Evolutionary conservation across 2,797 vertebrate genomes (phyloP).

Genomic region (Yasuhikotakia modesta): DNA sequence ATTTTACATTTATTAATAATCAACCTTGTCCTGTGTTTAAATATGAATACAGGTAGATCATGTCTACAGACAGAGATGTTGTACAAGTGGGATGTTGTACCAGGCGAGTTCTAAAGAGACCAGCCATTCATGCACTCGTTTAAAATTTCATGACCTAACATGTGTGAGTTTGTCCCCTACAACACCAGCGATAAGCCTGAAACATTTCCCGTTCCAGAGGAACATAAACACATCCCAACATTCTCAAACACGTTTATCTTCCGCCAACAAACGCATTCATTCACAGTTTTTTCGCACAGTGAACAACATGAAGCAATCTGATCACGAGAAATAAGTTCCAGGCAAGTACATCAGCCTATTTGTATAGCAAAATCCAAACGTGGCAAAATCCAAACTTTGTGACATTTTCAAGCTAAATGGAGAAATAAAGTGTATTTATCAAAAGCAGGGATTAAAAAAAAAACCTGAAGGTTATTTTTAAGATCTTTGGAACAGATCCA

Average conservation of each 20-base stretch:
- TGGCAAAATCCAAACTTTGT: conserved; percentile 74
- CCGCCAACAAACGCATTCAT: not conserved
- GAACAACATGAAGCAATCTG: not conserved
- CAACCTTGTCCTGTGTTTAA: not conserved
- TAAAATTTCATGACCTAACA: conserved; percentile 74
- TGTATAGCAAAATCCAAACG: not conserved
- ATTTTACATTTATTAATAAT: not conserved
- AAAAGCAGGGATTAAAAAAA: conserved; percentile 28
- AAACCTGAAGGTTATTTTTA: no score
- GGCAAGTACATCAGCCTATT: not conserved
- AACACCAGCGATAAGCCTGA: conserved; percentile 38
- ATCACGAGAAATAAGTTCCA: not conserved
- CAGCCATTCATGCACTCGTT: conserved; percentile 63
- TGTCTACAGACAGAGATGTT: conserved; percentile 15
- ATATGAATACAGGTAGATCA: conserved; percentile 24
- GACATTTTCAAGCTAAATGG: conserved; percentile 50
- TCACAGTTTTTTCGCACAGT: not conserved
- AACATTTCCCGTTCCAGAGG: conserved; percentile 30
- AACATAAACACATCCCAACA: conserved; percentile 28
- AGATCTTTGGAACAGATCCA: conserved; percentile 1
- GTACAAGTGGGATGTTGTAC: conserved; percentile 18
- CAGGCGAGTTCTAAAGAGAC: conserved; percentile 52
- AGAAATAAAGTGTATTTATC: not conserved
- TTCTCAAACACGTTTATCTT: not conserved
- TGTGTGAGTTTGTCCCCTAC: not conserved